A percentile compares a stretch with the other conserved stretches of the same genome.
These are phyloP conservation scores for Lepidotrigona ventralis DNA, from an alignment of 1,140 invertebrate genomes.

Conservation along the genomic window DNA sequence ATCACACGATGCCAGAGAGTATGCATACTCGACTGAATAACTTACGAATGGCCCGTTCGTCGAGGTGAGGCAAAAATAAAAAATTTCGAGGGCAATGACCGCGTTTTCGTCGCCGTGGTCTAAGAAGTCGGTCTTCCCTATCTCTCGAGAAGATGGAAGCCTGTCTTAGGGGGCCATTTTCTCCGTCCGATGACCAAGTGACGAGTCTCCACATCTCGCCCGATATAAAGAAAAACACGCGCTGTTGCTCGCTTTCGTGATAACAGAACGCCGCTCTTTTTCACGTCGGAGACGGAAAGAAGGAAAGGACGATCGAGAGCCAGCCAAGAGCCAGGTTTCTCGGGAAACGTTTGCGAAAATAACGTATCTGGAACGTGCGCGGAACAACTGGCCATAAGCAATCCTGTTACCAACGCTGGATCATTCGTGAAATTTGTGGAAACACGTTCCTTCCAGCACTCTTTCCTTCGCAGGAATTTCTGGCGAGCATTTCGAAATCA, in stretches of 20 bases:
- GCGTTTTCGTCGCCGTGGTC: background rate
- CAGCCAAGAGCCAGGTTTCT: background rate
- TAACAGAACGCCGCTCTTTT: slow-evolving; percentile 50
- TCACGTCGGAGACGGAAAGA: background rate
- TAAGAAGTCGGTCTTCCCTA: slow-evolving; percentile 30
- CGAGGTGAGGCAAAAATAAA: slow-evolving; percentile 33
- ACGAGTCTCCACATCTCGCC: slow-evolving; percentile 25
- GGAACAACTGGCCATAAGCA: slow-evolving; percentile 19
- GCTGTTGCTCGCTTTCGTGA: slow-evolving; percentile 35
- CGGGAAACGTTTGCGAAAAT: slow-evolving; percentile 55
- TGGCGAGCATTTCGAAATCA: background rate
- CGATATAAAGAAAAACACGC: slow-evolving; percentile 60
- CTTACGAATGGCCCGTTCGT: slow-evolving; percentile 48
- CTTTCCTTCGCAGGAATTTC: background rate
- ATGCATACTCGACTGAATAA: slow-evolving; percentile 6
- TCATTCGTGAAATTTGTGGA: slow-evolving; percentile 37
- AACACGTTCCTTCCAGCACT: background rate
- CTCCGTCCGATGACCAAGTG: slow-evolving; percentile 43
- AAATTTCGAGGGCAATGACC: background rate
- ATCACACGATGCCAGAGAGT: background rate
- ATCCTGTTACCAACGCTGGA: slow-evolving; percentile 26
- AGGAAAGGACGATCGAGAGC: background rate
- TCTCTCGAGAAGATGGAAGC: slow-evolving; percentile 15
- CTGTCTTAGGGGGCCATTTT: slow-evolving; percentile 44
- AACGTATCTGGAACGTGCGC: slow-evolving; percentile 48